These are phyloP conservation scores for Pitangus sulphuratus DNA, from an alignment of 2,797 vertebrate genomes.

Conservation along the genomic window DNA sequence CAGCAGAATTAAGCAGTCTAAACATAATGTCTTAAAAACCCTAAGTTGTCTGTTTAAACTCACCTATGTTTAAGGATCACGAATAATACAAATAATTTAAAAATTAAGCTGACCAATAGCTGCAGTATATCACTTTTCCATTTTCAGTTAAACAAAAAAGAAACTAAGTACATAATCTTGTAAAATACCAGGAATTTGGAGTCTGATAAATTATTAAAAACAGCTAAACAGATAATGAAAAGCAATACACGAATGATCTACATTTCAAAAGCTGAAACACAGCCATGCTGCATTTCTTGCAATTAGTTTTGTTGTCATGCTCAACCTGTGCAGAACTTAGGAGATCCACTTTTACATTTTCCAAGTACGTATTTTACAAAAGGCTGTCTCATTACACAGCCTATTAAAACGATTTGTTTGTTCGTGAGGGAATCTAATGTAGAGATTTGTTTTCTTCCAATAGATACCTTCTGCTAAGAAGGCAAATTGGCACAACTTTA, in stretches of 20 bases:
- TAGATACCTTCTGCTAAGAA: constrained; percentile 70
- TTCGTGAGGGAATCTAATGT: constrained; percentile 65
- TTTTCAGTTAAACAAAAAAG: constrained; percentile 36
- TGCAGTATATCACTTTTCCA: constrained; percentile 15
- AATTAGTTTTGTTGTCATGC: background rate
- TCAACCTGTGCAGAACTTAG: background rate
- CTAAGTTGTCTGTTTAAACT: constrained; percentile 52
- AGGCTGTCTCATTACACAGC: constrained; percentile 60
- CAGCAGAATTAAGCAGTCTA: constrained; percentile 16
- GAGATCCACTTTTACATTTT: constrained; percentile 6
- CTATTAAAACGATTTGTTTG: constrained; percentile 74
- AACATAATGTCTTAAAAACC: background rate
- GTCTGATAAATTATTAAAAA: background rate
- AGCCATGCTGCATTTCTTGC: background rate
- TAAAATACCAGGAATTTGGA: background rate
- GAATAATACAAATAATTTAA: constrained; percentile 42
- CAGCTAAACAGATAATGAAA: background rate
- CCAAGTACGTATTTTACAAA: background rate
- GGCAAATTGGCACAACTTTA: constrained; percentile 77
- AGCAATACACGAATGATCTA: background rate
- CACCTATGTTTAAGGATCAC: constrained; percentile 42
- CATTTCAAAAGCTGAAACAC: constrained; percentile 4
- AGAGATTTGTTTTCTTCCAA: constrained; percentile 73
- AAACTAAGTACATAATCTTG: background rate
- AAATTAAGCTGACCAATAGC: constrained; percentile 49